These are phyloP conservation scores for Neria commutata DNA, from an alignment of 2,888 invertebrate genomes.

Conservation along the genomic window DNA sequence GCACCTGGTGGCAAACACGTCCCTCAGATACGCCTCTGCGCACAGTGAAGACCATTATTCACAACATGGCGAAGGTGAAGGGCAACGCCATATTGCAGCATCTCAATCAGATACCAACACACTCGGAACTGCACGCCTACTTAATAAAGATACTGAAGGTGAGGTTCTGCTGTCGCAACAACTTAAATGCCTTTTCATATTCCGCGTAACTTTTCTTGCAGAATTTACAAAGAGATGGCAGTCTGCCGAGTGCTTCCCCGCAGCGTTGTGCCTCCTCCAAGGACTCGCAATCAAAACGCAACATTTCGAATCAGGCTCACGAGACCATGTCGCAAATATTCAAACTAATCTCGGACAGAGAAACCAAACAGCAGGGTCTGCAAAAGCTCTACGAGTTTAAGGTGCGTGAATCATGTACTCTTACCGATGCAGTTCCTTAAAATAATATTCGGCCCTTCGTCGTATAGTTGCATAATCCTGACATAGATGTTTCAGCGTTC, in stretches of 20 bases:
- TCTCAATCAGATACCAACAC: slow-evolving; percentile 76
- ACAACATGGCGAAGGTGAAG: slow-evolving; percentile 87
- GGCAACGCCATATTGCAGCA: slow-evolving; percentile 82
- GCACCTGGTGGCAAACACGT: slow-evolving; percentile 84
- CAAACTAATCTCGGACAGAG: slow-evolving; percentile 87
- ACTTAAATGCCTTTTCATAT: too few relatives aligned
- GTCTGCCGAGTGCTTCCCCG: slow-evolving; percentile 59
- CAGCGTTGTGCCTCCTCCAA: slow-evolving; percentile 53
- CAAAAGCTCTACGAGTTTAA: slow-evolving; percentile 61
- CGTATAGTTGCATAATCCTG: slow-evolving; percentile 59
- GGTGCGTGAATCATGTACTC: slow-evolving; percentile 38
- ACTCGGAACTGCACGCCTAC: slow-evolving; percentile 85
- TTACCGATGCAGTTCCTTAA: background rate
- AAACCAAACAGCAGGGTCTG: slow-evolving; percentile 83
- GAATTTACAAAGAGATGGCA: slow-evolving; percentile 66
- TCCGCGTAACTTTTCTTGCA: too few relatives aligned
- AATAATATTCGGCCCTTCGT: slow-evolving; percentile 2
- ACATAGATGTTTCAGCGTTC: slow-evolving; percentile 59
- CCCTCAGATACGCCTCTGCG: slow-evolving; percentile 84
- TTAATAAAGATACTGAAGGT: slow-evolving; percentile 79
- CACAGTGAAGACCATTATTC: slow-evolving; percentile 92
- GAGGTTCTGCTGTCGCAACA: too few relatives aligned
- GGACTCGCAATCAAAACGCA: slow-evolving; percentile 63
- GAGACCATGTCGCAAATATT: slow-evolving; percentile 88
- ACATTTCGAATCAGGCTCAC: slow-evolving; percentile 81